Conservation (phyloP, 2,888 invertebrate genomes). For the Proisotoma minuta region DNA sequence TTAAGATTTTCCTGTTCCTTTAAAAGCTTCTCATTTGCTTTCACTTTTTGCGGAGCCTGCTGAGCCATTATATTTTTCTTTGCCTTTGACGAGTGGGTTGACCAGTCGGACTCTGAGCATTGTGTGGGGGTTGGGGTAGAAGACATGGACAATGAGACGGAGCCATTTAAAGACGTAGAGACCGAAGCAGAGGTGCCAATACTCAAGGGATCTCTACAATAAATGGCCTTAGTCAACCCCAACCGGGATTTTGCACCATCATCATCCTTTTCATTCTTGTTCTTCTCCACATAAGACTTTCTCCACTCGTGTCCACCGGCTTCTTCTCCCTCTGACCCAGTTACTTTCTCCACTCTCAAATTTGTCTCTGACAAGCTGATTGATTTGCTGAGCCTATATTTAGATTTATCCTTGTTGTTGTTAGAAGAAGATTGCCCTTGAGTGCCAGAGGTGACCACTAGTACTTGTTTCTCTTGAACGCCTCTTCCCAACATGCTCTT, state of each 20-base stretch:
- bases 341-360: constrained; percentile 28
- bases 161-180: constrained; percentile 34
- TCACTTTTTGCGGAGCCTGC: constrained; percentile 16
- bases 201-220: constrained; percentile 13
- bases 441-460: not conserved
- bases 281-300: constrained; percentile 16
- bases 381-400: constrained; percentile 24
- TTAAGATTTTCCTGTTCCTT: constrained; percentile 44
- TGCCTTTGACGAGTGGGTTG: not conserved
- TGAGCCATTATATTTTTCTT: not conserved
- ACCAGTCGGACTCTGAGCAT: not conserved
- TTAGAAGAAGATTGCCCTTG: not conserved
- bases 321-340: too few species aligned
- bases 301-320: not conserved
- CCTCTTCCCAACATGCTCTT: too few species aligned
- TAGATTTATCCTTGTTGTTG: constrained; percentile 8
- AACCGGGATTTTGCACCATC: constrained; percentile 15
- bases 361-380: constrained; percentile 39
- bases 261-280: constrained; percentile 26
- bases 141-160: constrained; percentile 16
- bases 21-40: constrained; percentile 31
- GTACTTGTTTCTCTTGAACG: not conserved
- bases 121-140: constrained; percentile 24
- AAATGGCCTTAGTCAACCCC: constrained; percentile 11
- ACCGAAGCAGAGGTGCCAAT: constrained; percentile 23